phyloP scores from a whole-genome alignment of 2,797 vertebrate species.

The Clangula hyemalis region DNA sequence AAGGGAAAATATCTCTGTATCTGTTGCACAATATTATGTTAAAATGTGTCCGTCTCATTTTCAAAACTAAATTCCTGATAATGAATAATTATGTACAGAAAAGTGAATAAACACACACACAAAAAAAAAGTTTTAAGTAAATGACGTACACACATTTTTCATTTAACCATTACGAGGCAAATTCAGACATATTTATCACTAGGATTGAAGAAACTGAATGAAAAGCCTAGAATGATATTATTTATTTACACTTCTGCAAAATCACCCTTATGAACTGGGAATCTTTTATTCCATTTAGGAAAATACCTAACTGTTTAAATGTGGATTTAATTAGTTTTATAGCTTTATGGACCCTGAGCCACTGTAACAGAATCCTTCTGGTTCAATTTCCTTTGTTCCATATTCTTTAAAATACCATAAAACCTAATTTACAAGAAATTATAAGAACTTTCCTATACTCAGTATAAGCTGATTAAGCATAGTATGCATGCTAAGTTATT shows the following conservation, averaged over 20 bases:
- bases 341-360: constrained; percentile 5
- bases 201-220: not conserved
- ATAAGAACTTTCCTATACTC: not conserved
- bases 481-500: not conserved
- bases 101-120: not conserved
- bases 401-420: not conserved
- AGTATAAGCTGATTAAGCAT: not conserved
- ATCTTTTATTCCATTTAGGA: not conserved
- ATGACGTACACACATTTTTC: not conserved
- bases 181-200: not conserved
- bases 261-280: not conserved
- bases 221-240: not conserved
- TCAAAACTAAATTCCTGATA: not conserved
- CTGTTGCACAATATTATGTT: not conserved
- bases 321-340: not conserved
- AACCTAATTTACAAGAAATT: constrained; percentile 8
- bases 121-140: not conserved
- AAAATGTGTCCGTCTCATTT: not conserved
- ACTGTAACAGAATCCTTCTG: not conserved
- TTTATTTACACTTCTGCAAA: not conserved
- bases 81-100: not conserved
- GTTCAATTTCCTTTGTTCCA: not conserved
- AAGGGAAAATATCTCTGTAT: not conserved
- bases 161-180: not conserved
- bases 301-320: not conserved